Evolutionary conservation across 2,113 vertebrate genomes (phyloP).

Genomic region (Gadus macrocephalus): DNA sequence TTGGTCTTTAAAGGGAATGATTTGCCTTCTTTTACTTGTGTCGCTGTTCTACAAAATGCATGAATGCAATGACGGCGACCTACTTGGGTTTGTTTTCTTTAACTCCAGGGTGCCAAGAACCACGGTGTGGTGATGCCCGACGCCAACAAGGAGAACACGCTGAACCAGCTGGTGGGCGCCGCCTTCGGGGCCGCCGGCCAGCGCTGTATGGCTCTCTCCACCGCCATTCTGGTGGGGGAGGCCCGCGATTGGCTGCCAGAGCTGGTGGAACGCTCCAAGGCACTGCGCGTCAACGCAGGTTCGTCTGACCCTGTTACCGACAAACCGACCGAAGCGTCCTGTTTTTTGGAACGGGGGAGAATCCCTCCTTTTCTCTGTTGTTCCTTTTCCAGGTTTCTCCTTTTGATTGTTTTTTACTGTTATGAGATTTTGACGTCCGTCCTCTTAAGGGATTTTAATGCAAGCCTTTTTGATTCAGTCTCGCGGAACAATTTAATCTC

Average conservation of each 20-base stretch:
- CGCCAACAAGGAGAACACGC: slow-evolving; percentile 95
- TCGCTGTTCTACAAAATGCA: too few relatives aligned
- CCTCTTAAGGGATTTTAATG: too few relatives aligned
- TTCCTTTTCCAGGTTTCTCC: too few relatives aligned
- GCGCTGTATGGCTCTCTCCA: slow-evolving; percentile 96
- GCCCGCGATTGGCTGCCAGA: slow-evolving; percentile 90
- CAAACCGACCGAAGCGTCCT: too few relatives aligned
- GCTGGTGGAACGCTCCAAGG: slow-evolving; percentile 89
- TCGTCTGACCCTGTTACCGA: neutral
- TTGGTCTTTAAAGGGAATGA: too few relatives aligned
- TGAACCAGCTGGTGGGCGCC: slow-evolving; percentile 96
- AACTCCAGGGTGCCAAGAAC: slow-evolving; percentile 90
- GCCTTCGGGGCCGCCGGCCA: slow-evolving; percentile 97
- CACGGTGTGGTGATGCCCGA: slow-evolving; percentile 98
- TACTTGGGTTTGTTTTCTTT: slow-evolving; percentile 6
- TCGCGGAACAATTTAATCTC: too few relatives aligned
- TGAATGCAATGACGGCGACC: neutral
- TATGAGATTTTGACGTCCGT: too few relatives aligned
- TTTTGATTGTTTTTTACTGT: too few relatives aligned
- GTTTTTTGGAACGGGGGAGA: too few relatives aligned
- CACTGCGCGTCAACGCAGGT: slow-evolving; percentile 91
- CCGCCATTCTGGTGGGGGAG: slow-evolving; percentile 91
- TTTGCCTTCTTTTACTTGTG: too few relatives aligned
- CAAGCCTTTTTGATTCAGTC: too few relatives aligned
- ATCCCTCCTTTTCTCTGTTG: too few relatives aligned